phyloP scores from a whole-genome alignment of 2,113 vertebrate genomes.

The Cinclus mexicanus region DNA sequence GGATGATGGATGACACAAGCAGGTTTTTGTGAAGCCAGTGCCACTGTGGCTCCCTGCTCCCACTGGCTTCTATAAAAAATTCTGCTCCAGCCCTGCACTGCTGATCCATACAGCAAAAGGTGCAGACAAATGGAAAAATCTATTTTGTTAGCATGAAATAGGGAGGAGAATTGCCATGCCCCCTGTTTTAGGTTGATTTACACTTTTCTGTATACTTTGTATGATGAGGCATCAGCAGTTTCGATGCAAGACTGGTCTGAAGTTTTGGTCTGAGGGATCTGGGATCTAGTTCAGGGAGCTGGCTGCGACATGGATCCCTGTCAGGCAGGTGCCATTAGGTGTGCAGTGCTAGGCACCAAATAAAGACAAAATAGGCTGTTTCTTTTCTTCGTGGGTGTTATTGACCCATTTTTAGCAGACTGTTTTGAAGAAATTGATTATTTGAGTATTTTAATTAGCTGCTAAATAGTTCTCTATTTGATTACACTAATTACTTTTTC shows the following conservation, averaged over 20 bases:
- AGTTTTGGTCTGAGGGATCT: neutral
- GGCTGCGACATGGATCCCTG: rapidly evolving
- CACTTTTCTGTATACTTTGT: rapidly evolving
- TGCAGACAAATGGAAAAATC: neutral
- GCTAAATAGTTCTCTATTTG: neutral
- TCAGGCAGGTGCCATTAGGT: neutral
- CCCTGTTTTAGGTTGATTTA: neutral
- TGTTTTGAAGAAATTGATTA: neutral
- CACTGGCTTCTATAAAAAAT: neutral
- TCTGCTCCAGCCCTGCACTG: neutral
- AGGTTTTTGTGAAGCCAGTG: neutral
- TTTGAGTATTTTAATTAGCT: neutral
- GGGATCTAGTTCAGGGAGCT: neutral
- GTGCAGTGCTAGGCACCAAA: neutral
- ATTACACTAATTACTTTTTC: neutral
- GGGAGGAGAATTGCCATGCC: neutral
- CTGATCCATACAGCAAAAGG: neutral
- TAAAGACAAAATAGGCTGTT: neutral
- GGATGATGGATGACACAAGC: neutral
- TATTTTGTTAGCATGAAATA: neutral
- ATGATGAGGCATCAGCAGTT: neutral
- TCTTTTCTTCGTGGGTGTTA: neutral
- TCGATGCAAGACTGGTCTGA: rapidly evolving
- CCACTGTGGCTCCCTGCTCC: neutral
- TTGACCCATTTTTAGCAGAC: neutral